These are phyloP conservation scores for Campoplex nolae DNA, from an alignment of 2,888 invertebrate genomes.

Conservation along the genomic window DNA sequence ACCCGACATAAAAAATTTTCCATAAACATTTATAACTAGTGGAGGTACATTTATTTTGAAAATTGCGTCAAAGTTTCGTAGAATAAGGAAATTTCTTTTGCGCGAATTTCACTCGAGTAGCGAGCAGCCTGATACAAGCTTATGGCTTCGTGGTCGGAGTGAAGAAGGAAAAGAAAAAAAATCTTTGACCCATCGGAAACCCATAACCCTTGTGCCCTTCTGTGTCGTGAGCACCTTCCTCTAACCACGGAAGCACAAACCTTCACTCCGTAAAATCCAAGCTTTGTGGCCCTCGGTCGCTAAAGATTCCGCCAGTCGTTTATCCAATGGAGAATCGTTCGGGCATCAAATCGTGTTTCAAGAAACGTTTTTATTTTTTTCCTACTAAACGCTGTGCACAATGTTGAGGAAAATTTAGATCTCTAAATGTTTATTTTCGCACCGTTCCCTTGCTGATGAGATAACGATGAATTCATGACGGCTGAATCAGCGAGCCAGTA, in stretches of 20 bases:
- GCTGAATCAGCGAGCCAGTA: neutral
- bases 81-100: neutral
- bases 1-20: conserved; percentile 59
- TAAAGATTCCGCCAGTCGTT: conserved; percentile 31
- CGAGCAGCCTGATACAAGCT: neutral
- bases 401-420: neutral
- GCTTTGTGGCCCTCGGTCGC: conserved; percentile 60
- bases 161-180: conserved; percentile 27
- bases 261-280: conserved; percentile 60
- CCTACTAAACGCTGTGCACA: neutral
- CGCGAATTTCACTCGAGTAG: neutral
- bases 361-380: conserved; percentile 47
- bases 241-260: conserved; percentile 26
- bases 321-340: conserved; percentile 56
- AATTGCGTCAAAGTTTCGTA: neutral
- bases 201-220: conserved; percentile 61
- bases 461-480: neutral
- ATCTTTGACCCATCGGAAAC: conserved; percentile 66
- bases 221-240: conserved; percentile 9
- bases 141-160: neutral
- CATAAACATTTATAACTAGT: neutral
- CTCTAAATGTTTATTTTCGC: neutral
- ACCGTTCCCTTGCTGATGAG: neutral
- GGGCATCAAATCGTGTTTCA: conserved; percentile 65
- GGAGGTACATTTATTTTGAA: neutral